These are phyloP conservation scores for Acridotheres tristis DNA, from an alignment of 2,797 vertebrate species.

Conservation along the genomic window DNA sequence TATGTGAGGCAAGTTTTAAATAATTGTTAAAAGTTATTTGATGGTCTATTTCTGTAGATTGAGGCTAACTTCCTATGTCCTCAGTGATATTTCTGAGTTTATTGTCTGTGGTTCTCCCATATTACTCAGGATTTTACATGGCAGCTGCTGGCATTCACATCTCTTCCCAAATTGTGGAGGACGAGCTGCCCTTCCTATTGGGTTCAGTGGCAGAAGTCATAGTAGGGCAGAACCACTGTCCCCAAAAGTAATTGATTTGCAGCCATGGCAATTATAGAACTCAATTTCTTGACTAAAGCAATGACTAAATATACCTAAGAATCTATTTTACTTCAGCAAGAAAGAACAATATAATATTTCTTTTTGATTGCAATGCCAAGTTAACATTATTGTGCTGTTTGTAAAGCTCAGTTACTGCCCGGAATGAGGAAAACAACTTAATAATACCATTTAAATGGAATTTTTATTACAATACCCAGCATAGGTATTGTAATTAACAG, in stretches of 20 bases:
- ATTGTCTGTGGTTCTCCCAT: neutral
- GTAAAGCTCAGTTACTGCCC: conserved; percentile 48
- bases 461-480: conserved; percentile 37
- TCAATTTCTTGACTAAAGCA: neutral
- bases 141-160: neutral
- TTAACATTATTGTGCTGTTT: conserved; percentile 28
- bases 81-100: neutral
- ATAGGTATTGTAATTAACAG: conserved; percentile 39
- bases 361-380: conserved; percentile 46
- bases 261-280: neutral
- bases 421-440: conserved; percentile 49
- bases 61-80: neutral
- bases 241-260: neutral
- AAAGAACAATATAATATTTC: conserved; percentile 1
- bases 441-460: conserved; percentile 42
- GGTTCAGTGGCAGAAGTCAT: neutral
- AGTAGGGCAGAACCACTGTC: neutral
- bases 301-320: neutral
- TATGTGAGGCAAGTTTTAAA: neutral
- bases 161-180: neutral
- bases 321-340: conserved; percentile 15
- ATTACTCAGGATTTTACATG: neutral
- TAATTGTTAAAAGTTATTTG: neutral
- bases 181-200: neutral
- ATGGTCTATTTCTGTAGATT: neutral